Percentiles rank a stretch among this genome's conserved stretches.
phyloP scores from a whole-genome alignment of 2,113 vertebrate species.

The Indicator maculatus region DNA sequence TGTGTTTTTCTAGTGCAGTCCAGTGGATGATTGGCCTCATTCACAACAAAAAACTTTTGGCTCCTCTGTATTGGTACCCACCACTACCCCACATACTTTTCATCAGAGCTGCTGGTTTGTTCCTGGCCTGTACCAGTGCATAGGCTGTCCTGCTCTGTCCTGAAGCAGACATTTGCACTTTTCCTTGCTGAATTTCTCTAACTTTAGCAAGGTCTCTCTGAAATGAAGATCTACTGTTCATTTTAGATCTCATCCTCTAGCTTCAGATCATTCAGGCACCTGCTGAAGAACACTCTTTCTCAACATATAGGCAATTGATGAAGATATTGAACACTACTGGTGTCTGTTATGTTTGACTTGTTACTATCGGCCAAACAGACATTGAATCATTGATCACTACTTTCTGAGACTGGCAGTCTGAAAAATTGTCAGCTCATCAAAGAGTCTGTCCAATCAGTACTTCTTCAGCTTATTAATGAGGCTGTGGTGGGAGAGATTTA shows the following conservation, averaged over 20 bases:
- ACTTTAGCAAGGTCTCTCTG: neutral
- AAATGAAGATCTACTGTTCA: neutral
- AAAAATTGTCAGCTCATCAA: neutral
- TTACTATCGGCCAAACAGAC: conserved; percentile 30
- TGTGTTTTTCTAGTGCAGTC: neutral
- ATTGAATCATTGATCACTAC: neutral
- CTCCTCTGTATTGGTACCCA: rapidly evolving
- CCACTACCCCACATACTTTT: neutral
- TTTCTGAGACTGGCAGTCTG: neutral
- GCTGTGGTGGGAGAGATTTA: neutral
- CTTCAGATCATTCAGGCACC: neutral
- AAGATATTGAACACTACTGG: conserved; percentile 21
- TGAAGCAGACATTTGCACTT: neutral
- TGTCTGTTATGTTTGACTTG: neutral
- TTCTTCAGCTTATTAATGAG: neutral
- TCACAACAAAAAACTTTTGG: neutral
- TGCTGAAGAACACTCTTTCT: neutral
- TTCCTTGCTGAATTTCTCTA: neutral
- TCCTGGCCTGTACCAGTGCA: neutral
- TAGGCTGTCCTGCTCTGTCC: neutral
- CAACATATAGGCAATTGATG: neutral
- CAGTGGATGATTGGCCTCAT: rapidly evolving
- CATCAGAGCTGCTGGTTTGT: neutral
- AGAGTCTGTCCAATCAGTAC: neutral
- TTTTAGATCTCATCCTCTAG: neutral